Evolutionary conservation across 2,113 vertebrate species (phyloP).

Genomic region (Motacilla alba): DNA sequence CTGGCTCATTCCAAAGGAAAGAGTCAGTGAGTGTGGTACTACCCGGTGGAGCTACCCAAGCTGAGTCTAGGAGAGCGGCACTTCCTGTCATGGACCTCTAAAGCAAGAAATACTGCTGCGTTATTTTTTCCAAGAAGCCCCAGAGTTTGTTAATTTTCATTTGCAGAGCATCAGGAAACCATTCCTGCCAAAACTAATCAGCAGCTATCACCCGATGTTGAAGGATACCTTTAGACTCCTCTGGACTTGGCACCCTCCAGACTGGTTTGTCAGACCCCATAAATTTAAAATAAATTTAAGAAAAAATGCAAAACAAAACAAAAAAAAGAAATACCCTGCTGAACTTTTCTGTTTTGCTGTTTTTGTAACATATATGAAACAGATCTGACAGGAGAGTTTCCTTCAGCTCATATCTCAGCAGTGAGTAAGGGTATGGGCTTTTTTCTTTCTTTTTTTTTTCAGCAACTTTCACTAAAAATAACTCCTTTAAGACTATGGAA

Average conservation of each 20-base stretch:
- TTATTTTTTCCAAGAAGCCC: background rate
- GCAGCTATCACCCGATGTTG: constrained; percentile 36
- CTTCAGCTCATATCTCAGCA: constrained; percentile 64
- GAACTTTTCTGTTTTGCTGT: constrained; percentile 71
- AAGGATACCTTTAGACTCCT: constrained; percentile 39
- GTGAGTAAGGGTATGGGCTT: constrained; percentile 4
- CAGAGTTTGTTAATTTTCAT: background rate
- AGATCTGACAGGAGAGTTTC: constrained; percentile 55
- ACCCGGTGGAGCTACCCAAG: background rate
- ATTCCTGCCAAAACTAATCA: constrained; percentile 54
- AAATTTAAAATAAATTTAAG: background rate
- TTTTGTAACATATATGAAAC: constrained; percentile 66
- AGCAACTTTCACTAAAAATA: constrained; percentile 57
- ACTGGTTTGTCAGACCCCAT: constrained; percentile 54
- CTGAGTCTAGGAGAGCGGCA: background rate
- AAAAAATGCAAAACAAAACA: background rate
- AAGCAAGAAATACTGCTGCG: background rate
- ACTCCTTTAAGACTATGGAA: constrained; percentile 28
- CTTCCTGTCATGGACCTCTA: background rate
- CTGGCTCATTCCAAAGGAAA: constrained; percentile 14
- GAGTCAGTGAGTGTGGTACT: background rate
- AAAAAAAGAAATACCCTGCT: constrained; percentile 47
- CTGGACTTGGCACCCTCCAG: constrained; percentile 45
- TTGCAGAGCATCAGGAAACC: constrained; percentile 39
- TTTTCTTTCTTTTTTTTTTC: background rate